A percentile compares a stretch with the other conserved stretches of the same genome.
Conservation (phyloP, 2,113 vertebrate species). For the Archocentrus centrarchus region DNA sequence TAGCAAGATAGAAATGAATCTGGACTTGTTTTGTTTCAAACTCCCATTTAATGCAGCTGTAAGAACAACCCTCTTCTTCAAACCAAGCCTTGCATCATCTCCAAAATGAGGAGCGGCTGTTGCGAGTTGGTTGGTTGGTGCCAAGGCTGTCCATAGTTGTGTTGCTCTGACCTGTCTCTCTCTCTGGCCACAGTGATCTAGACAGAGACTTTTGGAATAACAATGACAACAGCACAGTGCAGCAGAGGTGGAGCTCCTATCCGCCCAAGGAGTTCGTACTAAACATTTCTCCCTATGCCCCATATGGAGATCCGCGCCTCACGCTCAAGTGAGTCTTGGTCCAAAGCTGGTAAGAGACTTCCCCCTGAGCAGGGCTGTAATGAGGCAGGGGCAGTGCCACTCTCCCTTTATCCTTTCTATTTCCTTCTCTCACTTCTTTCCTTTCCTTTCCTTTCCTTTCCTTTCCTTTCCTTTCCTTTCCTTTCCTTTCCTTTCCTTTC, state of each 20-base stretch:
- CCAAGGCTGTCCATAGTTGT: slow-evolving; percentile 65
- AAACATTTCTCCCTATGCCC: slow-evolving; percentile 99
- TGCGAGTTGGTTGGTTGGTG: slow-evolving; percentile 55
- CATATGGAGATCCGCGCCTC: slow-evolving; percentile 98
- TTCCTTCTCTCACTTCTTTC: neutral
- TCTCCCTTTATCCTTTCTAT: neutral
- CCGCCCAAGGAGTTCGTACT: slow-evolving; percentile 99
- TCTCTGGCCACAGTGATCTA: slow-evolving; percentile 94
- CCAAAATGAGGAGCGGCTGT: slow-evolving; percentile 29
- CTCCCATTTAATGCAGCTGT: slow-evolving; percentile 42
- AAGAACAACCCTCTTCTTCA: slow-evolving; percentile 44
- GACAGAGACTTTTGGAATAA: slow-evolving; percentile 99
- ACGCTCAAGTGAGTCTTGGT: slow-evolving; percentile 99
- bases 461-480: neutral
- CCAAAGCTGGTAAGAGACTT: slow-evolving; percentile 83
- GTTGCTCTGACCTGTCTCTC: slow-evolving; percentile 76
- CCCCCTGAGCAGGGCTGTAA: slow-evolving; percentile 80
- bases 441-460: neutral
- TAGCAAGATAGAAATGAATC: slow-evolving; percentile 48
- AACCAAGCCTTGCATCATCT: slow-evolving; percentile 32
- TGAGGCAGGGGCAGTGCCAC: slow-evolving; percentile 66
- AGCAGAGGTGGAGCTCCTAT: slow-evolving; percentile 99
- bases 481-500: neutral
- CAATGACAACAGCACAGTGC: slow-evolving; percentile 99
- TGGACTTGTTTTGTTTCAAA: slow-evolving; percentile 47